Evolutionary conservation across 2,888 invertebrate genomes (phyloP), one percentile per base, ranked within the genome.

Genomic region (Leptogaster cylindrica): DNA sequence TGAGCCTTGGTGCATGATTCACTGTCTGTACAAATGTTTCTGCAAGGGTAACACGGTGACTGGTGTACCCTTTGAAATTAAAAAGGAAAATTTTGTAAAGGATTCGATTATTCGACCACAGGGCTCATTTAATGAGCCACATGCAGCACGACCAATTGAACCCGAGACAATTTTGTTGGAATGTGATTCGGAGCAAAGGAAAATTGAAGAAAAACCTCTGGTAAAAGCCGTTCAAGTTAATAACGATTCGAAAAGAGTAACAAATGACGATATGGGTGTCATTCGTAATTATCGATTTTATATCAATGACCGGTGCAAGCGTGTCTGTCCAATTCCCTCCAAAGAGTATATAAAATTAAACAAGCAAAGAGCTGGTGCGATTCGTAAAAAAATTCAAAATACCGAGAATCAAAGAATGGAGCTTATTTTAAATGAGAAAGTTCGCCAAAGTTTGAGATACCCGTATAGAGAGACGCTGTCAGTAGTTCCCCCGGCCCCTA

Each of bases 1-100:
- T 48, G 84, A 86, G 69, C 85, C 86, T 0, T 88, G 84, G 82
- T 90, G 89, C 73, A 85, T 89, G 84, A 81, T 85, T 2, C 89
- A 90, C 75, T 82, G 84, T 72, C 76, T 87, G 51, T 88, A 89
- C 73, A 85, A 86, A 74, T 89, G 89, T 77, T 85, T 85, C 76
- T 89, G 89, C 75, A 83, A 83, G 71, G 84, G 85, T 1, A 70
- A 74, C 0, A 73, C 76, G 0, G 44, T 69, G 0, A 76, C 77
- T 4, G 81, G 81, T 36, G 76, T 75, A 51, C 76, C 77, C 0
- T 73, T 70, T 48, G 52, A 68, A 27, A 31, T 68, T 8, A 66
- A 68, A 16, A 66, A 66, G 25, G 50, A 41, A 6, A 23, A 76
- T 2, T 74, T 79, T 58, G 78, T 77, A 78, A 76, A 55, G 76